These are phyloP conservation scores for Rotaria sp. DNA, from an alignment of 2,888 invertebrate species.

Conservation along the genomic window DNA sequence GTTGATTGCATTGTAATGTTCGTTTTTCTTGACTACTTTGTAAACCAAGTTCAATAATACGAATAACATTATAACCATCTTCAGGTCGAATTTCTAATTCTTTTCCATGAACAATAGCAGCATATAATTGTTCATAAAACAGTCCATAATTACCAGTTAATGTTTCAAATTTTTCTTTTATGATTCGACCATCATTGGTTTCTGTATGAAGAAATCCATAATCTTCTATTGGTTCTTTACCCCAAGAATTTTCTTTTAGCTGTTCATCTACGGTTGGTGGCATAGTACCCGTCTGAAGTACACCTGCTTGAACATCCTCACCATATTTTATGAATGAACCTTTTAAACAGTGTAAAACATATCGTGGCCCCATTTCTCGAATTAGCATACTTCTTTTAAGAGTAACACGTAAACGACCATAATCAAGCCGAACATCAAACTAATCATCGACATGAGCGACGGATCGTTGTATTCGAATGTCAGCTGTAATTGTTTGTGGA, in stretches of 20 bases:
- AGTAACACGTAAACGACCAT: background rate
- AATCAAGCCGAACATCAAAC: conserved; percentile 7
- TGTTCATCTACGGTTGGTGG: background rate
- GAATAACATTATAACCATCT: conserved; percentile 29
- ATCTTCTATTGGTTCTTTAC: background rate
- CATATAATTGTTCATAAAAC: conserved; percentile 6
- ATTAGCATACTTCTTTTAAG: background rate
- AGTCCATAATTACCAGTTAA: background rate
- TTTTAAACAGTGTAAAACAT: background rate
- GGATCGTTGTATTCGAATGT: background rate
- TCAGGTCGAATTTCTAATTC: background rate
- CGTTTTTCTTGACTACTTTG: conserved; percentile 17
- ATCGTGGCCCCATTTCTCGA: conserved; percentile 9
- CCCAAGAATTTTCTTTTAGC: background rate
- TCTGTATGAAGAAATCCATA: conserved; percentile 6
- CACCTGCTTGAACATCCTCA: conserved; percentile 11
- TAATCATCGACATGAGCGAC: background rate
- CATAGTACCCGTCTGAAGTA: background rate
- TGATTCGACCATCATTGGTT: background rate
- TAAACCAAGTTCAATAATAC: background rate
- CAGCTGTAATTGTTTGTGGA: conserved; percentile 25
- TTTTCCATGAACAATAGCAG: background rate
- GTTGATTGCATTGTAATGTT: background rate
- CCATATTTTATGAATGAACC: conserved; percentile 8
- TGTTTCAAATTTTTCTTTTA: conserved; percentile 6